Base-by-base conservation (phyloP, 2,797 vertebrate species). In the Anguilla pacifica region DNA sequence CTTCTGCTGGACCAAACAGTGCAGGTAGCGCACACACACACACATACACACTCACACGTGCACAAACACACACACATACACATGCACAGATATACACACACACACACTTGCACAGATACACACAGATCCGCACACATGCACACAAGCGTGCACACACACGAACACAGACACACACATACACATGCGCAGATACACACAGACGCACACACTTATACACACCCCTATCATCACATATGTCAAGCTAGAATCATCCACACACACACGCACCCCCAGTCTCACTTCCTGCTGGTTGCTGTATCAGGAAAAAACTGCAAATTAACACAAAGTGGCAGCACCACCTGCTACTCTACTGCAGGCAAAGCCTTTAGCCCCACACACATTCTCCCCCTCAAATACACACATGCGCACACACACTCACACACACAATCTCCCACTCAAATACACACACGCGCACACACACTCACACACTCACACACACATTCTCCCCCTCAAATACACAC, bases 261-360 rank as follows among this genome's bases (percentile, higher is more conserved):
- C 88, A 83, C 51, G 1, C 51, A 51, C 89, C 86, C 90, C 90
- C 6, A 59, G 55, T 91, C 89, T 85, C 87, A 53, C 90, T 96
- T 96, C 96, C 93, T 97, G 89, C 93, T 96, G 28, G 97, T 96
- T 91, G 97, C 97, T n/a, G 96, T 96, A 87, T 94, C 96, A 95
- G 96, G 96, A 92, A 92, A 91, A 92, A 91, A 88, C 88, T 86
- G 89, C 25, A 89, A 91, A 91, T 91, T 90, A 92, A 91, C 88
- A 70, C 87, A 91, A 91, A 90, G 89, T 79, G 55, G 70, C 89
- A 88, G 87, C 39, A 85, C 89, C 91, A 90, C 90, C 90, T 91
- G 90, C 90, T 85, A 64, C 57, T 61, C 85, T 53, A 43, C 59
- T 28, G 31, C 22, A 53, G 25, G 25, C 25, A 17, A 1, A 43